Evolutionary conservation across 2,888 invertebrate genomes (phyloP).

Genomic region (Chrysomela aeneicollis): DNA sequence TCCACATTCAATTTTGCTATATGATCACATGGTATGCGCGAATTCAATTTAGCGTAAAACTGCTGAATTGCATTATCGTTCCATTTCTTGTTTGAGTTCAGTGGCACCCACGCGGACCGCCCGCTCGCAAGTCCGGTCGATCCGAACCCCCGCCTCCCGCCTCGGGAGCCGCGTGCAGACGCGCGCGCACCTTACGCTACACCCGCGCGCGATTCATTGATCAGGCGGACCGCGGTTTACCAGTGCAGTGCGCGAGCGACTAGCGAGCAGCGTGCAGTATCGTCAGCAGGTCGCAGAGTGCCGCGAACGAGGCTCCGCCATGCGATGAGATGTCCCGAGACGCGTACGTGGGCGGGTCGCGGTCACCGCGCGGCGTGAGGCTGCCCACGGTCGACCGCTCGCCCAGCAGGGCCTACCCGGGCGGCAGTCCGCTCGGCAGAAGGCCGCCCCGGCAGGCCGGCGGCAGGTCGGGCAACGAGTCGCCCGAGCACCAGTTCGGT

Average conservation of each 20-base stretch:
- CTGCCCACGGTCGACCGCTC: slow-evolving; percentile 90
- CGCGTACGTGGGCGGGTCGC: slow-evolving; percentile 69
- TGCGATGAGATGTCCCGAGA: slow-evolving; percentile 69
- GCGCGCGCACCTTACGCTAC: slow-evolving; percentile 59
- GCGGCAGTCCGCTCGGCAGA: slow-evolving; percentile 63
- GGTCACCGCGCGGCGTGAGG: slow-evolving; percentile 75
- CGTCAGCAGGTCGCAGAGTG: slow-evolving; percentile 17
- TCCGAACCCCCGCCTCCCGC: not conserved
- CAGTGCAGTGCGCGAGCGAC: no score
- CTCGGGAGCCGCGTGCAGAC: slow-evolving; percentile 40
- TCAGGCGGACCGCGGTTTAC: slow-evolving; percentile 49
- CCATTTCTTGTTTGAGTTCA: no score
- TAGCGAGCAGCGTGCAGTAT: slow-evolving; percentile 39
- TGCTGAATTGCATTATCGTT: no score
- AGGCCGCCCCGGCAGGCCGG: slow-evolving; percentile 61
- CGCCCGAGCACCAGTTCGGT: slow-evolving; percentile 65
- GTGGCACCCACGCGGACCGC: no score
- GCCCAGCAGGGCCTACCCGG: slow-evolving; percentile 82
- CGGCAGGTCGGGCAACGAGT: slow-evolving; percentile 69
- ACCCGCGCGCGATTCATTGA: slow-evolving; percentile 64
- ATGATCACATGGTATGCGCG: no score
- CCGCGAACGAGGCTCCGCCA: slow-evolving; percentile 13
- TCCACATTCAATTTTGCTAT: no score
- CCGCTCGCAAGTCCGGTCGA: slow-evolving; percentile 33
- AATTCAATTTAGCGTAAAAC: no score